Base-by-base conservation (phyloP, 2,888 invertebrate genomes). In the Drosophila emarginata region DNA sequence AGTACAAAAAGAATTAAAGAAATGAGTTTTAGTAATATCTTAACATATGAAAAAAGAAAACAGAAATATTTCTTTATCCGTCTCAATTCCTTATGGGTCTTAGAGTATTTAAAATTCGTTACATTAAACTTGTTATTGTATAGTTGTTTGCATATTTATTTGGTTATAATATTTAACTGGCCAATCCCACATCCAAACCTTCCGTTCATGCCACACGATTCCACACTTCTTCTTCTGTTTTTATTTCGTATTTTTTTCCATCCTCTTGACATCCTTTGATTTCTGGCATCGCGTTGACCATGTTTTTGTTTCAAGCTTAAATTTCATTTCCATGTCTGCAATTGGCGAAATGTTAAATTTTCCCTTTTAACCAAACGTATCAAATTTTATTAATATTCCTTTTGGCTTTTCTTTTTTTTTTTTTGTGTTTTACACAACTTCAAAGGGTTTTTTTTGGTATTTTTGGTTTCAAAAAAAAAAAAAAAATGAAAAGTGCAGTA, bases 221-320 rank as follows among this genome's bases (percentile, higher is more conserved):
- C 4, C 15, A 45, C 32, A 1, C 32, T 32, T 11, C 32, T 9
- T 32, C 6, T 1, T 9, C 9, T 11, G 32, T 32, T 32, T 32
- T 32, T 32, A 9, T 15, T 45, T 45, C 18, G 18, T 15, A 11
- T 18, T 9, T 18, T 15, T 14, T 1, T 15, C 15, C 40, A 45
- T 9, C 18, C 40, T 18, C 12, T 15, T 51, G 36, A 58, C 32
- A 50, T 72, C 76, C 72, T 81, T 86, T 81, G 81, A 80, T 78
- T 86, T 72, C 67, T 68, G 67, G 54, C 28, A 14, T 37, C 18
- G 37, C 39, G 23, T 18, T 54, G 54, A 18, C 32, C 36, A 18
- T 12, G 61, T 57, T 28, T 32, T 60, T 39, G 52, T 59, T 56
- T 39, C 54, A 58, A 37, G 18, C 18, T 50, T 63, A 72, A 87